Base-by-base conservation (phyloP, 2,113 vertebrate genomes). In the Hiodon tergisus region DNA sequence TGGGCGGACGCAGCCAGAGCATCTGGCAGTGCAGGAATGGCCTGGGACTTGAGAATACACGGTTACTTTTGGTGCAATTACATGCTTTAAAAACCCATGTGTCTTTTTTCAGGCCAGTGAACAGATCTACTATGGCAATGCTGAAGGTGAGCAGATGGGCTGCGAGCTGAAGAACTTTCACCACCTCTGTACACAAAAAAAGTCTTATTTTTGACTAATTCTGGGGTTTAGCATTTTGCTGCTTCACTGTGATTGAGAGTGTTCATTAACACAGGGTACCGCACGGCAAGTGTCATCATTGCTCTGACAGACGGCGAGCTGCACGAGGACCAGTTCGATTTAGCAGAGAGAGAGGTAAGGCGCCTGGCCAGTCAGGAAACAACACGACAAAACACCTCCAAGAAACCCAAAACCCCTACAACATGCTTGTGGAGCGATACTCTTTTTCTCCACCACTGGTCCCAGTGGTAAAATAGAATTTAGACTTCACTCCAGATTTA, bases 261-360 rank as follows among this genome's bases (percentile, higher is more conserved):
- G 2, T 58, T 14, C 52, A 46, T 65, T 6, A 63, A 55, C 7
- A 55, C 84, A 98, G 97, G 93, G 78, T 97, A 94, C 87, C 92
- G 95, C 76, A 96, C 93, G 16, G 97, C 97, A 8, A 99, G 97
- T 4, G 97, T 99, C 79, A 98, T 99, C 88, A 99, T 99, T 11
- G 96, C 94, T 0, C 71, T 99, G 87, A 99, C 97, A 0, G 97
- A 99, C 1, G 97, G 97, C 0, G 97, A 99, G 48, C 91, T 99
- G 74, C 94, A 96, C 0, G 95, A 98, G 71, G 93, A 95, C 67
- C 91, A 95, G 4, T 98, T 98, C 74, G 97, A 96, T 84, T 87
- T 95, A 80, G 96, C 97, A 0, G 95, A 96, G 81, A 91, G 92
- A 85, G 96, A 98, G 93, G 96, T 96, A 73, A 91, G 91, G 13